phyloP scores from a whole-genome alignment of 2,888 invertebrate genomes.

The Chymomyza procnemis region DNA sequence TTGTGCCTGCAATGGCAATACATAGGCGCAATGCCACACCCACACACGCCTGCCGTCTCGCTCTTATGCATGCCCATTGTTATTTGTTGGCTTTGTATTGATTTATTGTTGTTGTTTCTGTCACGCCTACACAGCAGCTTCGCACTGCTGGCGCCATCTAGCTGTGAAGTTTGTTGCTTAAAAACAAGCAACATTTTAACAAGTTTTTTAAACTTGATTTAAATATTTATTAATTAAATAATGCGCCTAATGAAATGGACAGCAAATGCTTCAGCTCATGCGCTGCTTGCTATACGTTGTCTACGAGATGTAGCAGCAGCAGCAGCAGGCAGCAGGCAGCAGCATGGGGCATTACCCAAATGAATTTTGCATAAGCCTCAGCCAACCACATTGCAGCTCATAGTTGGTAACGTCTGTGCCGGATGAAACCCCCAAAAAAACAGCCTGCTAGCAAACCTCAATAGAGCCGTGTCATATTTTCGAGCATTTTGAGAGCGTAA shows the following conservation, averaged over 20 bases:
- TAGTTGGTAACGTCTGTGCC: conserved; percentile 9
- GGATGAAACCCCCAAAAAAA: neutral
- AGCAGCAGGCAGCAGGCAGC: conserved; percentile 11
- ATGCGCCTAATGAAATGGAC: conserved; percentile 63
- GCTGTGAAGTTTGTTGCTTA: neutral
- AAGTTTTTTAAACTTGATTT: neutral
- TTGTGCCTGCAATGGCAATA: neutral
- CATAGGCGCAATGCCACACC: conserved; percentile 7
- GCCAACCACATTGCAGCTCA: conserved; percentile 73
- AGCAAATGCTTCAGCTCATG: conserved; percentile 19
- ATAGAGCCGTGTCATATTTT: neutral
- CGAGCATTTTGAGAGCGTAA: conserved; percentile 3
- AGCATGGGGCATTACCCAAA: conserved; percentile 52
- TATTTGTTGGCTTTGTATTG: neutral
- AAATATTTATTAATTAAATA: conserved; percentile 67
- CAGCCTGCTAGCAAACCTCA: neutral
- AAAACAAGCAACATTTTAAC: conserved; percentile 1
- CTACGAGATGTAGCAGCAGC: conserved; percentile 29
- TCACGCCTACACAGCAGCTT: conserved; percentile 11
- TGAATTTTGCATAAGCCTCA: conserved; percentile 72
- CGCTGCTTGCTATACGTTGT: conserved; percentile 15
- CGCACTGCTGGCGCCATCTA: conserved; percentile 1
- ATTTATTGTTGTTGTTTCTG: neutral
- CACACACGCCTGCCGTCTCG: conserved; percentile 30
- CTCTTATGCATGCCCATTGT: conserved; percentile 17